Base-by-base conservation (phyloP, 2,888 invertebrate genomes). In the Meliscaeva auricollis region DNA sequence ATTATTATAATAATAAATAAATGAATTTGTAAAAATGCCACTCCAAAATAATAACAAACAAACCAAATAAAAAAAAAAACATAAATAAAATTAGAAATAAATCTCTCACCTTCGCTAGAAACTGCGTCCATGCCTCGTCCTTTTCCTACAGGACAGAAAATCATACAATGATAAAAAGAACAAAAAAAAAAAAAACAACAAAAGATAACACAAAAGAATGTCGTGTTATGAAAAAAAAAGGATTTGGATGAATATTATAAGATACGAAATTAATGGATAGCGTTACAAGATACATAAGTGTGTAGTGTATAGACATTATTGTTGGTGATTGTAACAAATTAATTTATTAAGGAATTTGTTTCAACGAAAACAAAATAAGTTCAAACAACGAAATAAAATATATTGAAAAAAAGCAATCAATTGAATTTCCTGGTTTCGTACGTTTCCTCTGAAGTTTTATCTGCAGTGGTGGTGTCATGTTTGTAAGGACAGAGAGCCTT, bases 71-170 rank as follows among this genome's bases (percentile, higher is more conserved):
- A 50, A 1, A 35, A 26, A 54, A 73, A 73, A n/a, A 66, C 22
- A 48, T 15, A 80, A 58, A 48, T 35, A 68, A 76, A 85, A 83
- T 87, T 81, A 68, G 73, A 82, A 87, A 88, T 66, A 87, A 80
- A 87, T 88, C 88, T 90, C 94, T 94, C 94, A 95, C 95, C 95
- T 95, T 95, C 95, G 87, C 95, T 94, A 88, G 95, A 94, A 90
- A 95, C 94, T 89, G 94, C 94, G 93, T 95, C 95, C 91, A 94
- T 93, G 91, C 95, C 94, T 92, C 95, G 94, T 92, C 94, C 94
- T 93, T 95, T 95, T 93, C 95, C 95, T 95, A 87, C 87, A 78
- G 74, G 89, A 89, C 89, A 88, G 88, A 89, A 89, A 89, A 89
- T 89, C 82, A 88, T 88, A 88, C 82, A 62, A 75, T 87, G 85